phyloP scores from a whole-genome alignment of 37 sponge, comb jelly and placozoan species.

The Aplysina aerophoba region DNA sequence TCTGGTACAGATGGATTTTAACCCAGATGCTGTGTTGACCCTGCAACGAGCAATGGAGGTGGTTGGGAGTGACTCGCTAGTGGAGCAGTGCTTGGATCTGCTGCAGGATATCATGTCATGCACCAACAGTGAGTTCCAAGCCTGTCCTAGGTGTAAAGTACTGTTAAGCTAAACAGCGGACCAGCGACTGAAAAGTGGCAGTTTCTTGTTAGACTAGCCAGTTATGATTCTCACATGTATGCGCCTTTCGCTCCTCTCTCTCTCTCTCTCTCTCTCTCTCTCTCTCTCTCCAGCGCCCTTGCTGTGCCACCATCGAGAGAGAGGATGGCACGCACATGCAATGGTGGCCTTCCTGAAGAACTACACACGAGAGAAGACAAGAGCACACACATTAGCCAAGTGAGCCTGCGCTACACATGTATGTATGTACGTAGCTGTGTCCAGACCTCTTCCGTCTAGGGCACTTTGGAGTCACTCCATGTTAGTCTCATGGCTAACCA shows the following conservation, averaged over 20 bases:
- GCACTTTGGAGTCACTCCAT: too few relatives aligned
- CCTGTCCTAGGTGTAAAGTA: too few relatives aligned
- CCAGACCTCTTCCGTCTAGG: too few relatives aligned
- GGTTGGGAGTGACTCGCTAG: background rate
- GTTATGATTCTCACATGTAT: too few relatives aligned
- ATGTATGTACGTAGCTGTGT: too few relatives aligned
- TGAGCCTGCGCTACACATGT: background rate
- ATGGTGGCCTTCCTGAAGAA: slow-evolving; percentile 2
- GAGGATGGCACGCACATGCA: slow-evolving; percentile 19
- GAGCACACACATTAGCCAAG: background rate
- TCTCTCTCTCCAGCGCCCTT: background rate
- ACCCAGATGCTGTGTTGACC: background rate
- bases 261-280: background rate
- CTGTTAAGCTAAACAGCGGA: too few relatives aligned
- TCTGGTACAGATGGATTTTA: background rate
- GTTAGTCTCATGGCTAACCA: too few relatives aligned
- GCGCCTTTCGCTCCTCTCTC: too few relatives aligned
- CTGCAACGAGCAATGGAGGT: background rate
- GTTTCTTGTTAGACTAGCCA: too few relatives aligned
- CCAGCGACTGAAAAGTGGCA: too few relatives aligned
- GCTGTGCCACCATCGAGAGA: slow-evolving; percentile 6
- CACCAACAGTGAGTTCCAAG: slow-evolving; percentile 8
- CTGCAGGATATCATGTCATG: background rate
- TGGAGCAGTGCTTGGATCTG: slow-evolving; percentile 25
- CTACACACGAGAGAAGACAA: background rate